Evolutionary conservation across 37 sponge, comb jelly and placozoan genomes (phyloP).

Genomic region (Aplysina aerophoba): DNA sequence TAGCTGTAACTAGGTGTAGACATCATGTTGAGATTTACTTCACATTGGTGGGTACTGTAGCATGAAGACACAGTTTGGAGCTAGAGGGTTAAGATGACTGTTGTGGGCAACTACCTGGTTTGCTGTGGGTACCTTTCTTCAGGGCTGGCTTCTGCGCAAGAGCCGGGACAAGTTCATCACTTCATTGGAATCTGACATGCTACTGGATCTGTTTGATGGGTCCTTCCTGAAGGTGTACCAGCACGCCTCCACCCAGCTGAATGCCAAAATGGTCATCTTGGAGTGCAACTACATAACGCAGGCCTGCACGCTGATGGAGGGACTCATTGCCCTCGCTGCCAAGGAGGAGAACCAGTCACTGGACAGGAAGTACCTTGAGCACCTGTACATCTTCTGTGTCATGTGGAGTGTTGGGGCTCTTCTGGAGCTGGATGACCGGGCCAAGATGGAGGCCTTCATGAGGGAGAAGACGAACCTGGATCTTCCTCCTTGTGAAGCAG

Average conservation of each 20-base stretch:
- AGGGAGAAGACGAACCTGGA: constrained; percentile 72
- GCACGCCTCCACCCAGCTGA: constrained; percentile 53
- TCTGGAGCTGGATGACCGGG: constrained; percentile 92
- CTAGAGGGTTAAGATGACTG: too few relatives aligned
- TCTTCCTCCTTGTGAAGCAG: constrained; percentile 65
- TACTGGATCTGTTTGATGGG: constrained; percentile 76
- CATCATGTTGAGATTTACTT: too few relatives aligned
- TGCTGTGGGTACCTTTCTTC: neutral
- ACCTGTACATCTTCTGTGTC: constrained; percentile 89
- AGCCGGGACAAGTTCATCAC: constrained; percentile 71
- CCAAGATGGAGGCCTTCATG: constrained; percentile 91
- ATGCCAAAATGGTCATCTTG: constrained; percentile 92
- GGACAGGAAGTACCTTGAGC: constrained; percentile 68
- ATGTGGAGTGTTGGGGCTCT: constrained; percentile 99
- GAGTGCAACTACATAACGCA: constrained; percentile 93
- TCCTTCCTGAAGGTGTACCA: constrained; percentile 80
- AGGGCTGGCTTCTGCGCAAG: constrained; percentile 84
- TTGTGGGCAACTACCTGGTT: too few relatives aligned
- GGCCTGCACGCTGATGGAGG: constrained; percentile 83
- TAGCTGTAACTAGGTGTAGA: too few relatives aligned
- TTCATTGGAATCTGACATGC: constrained; percentile 69
- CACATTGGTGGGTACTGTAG: too few relatives aligned
- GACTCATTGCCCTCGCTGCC: constrained; percentile 73
- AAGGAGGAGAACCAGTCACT: constrained; percentile 81
- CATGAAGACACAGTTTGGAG: too few relatives aligned